These are phyloP conservation scores for Misgurnus mizolepis DNA, from an alignment of 2,113 vertebrate species.

Conservation along the genomic window DNA sequence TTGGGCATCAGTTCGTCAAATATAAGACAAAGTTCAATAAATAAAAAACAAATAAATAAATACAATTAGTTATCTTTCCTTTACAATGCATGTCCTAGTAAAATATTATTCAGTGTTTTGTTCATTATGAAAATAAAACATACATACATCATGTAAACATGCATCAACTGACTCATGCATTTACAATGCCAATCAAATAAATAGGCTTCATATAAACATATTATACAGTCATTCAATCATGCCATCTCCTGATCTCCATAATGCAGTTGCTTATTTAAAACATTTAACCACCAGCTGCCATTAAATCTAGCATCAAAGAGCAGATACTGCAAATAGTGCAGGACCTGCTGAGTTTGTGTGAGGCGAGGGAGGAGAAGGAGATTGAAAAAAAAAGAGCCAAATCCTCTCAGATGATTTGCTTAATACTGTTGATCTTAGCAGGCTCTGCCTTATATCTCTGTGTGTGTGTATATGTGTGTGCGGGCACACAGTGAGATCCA, in stretches of 20 bases:
- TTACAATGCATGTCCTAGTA: not conserved
- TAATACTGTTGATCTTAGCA: constrained; percentile 21
- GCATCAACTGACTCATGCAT: not conserved
- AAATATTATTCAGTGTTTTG: not conserved
- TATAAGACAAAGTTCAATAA: not conserved
- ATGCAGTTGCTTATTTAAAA: not conserved
- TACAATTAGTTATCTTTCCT: not conserved
- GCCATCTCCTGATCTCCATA: not conserved
- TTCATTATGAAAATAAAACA: not conserved
- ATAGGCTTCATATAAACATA: constrained; percentile 10
- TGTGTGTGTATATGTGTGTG: not conserved
- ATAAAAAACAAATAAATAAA: not conserved
- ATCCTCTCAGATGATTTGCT: constrained; percentile 2
- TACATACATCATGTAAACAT: not conserved
- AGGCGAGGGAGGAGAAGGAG: not conserved
- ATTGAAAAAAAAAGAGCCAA: not conserved
- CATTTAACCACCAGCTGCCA: not conserved
- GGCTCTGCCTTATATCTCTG: not conserved
- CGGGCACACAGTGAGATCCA: no score
- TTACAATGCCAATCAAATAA: constrained; percentile 12
- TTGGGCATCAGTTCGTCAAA: not conserved
- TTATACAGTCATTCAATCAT: constrained; percentile 21
- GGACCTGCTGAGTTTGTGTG: not conserved
- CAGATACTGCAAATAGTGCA: constrained; percentile 3
- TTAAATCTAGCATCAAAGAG: constrained; percentile 3